Evolutionary conservation across 1,140 invertebrate genomes (phyloP), one percentile per base, ranked within the genome.

Genomic region (Megathymus violae): DNA sequence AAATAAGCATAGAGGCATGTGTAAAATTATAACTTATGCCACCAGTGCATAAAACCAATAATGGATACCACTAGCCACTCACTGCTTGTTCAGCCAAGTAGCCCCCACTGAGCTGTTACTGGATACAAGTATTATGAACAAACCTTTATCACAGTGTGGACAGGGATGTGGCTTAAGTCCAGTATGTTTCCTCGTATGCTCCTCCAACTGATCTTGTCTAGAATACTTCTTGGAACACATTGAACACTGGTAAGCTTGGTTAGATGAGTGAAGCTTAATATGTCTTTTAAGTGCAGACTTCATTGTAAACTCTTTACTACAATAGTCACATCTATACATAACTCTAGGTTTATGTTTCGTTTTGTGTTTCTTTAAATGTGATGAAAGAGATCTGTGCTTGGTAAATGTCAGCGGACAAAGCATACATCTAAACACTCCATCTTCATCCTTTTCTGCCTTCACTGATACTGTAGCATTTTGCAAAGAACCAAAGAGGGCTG

Each of bases 91-190:
- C n/a, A n/a, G n/a, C n/a, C n/a, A n/a, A n/a, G n/a, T n/a, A n/a
- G n/a, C n/a, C n/a, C n/a, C n/a, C n/a, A n/a, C n/a, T n/a, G n/a
- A n/a, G n/a, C n/a, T n/a, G n/a, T n/a, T n/a, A n/a, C n/a, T n/a
- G n/a, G n/a, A 56, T 47, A 22, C 34, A 34, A 66, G 16, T 25
- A 17, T 41, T 54, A 58, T 17, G 38, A 38, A 61, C 36, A 36
- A 44, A 93, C 93, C 92, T 92, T 93, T 93, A 43, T 81, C 81
- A 76, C 93, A 94, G 67, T 92, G 91, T 22, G 89, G 81, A 76
- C 94, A 94, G n/a, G 91, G 78, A 77, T 94, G 91, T 7, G 92
- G 92, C 72, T 93, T 94, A 13, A 92, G 78, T 11, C 92, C 92
- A 34, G 91, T 89, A 78, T 94, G 93, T 50, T 89, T 91, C 63